Percentiles rank a stretch among this genome's conserved stretches.
Conservation (phyloP, 2,797 vertebrate species). For the Epinephelus coioides region DNA sequence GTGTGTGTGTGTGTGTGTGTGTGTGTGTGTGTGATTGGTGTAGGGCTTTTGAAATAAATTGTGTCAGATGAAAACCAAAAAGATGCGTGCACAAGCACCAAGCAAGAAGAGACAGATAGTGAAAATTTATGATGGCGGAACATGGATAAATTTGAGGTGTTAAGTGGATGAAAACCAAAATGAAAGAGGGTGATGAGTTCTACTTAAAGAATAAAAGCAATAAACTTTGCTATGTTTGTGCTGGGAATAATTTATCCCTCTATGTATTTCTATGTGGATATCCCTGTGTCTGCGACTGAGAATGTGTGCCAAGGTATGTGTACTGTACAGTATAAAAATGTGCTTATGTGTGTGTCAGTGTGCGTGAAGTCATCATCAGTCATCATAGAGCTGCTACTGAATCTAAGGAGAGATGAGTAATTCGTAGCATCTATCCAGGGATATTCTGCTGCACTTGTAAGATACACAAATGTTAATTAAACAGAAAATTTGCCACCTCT, state of each 20-base stretch:
- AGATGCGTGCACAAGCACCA: background rate
- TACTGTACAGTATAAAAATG: background rate
- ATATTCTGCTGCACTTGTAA: background rate
- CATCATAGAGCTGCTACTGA: constrained; percentile 20
- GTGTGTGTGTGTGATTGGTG: background rate
- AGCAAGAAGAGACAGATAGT: constrained; percentile 6
- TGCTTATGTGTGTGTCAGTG: background rate
- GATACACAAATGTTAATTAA: background rate
- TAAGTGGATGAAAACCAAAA: background rate
- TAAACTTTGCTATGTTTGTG: constrained; percentile 3
- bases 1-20: background rate
- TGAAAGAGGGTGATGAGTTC: background rate
- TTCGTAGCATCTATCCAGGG: background rate
- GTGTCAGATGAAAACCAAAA: constrained; percentile 19
- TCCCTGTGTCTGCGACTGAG: background rate
- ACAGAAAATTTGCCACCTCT: too few relatives aligned
- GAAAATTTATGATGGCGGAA: background rate
- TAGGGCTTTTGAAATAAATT: constrained; percentile 15
- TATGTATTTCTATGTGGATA: background rate
- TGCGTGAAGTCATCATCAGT: constrained; percentile 18
- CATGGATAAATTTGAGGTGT: background rate
- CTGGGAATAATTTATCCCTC: constrained; percentile 1
- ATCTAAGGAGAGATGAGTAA: constrained; percentile 16
- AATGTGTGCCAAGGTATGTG: constrained; percentile 3
- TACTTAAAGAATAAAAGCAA: constrained; percentile 1